Conservation (phyloP, 1,140 invertebrate genomes). For the Drosophila saltans region DNA sequence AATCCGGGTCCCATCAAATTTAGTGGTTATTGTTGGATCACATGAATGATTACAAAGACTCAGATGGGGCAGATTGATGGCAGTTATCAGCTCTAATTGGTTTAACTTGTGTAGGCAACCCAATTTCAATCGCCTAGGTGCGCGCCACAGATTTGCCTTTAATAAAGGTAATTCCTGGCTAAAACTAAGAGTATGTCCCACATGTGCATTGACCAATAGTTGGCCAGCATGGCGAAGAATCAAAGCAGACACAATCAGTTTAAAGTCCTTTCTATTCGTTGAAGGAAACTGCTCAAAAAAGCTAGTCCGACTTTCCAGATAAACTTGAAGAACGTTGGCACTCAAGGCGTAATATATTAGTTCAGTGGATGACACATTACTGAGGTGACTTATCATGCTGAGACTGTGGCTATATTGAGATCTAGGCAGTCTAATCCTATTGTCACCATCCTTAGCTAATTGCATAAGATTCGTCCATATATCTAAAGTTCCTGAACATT, state of each 20-base stretch:
- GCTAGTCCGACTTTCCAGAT: slow-evolving; percentile 50
- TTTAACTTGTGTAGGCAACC: slow-evolving; percentile 59
- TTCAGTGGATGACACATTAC: slow-evolving; percentile 34
- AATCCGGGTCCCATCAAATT: slow-evolving; percentile 53
- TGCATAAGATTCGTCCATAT: slow-evolving; percentile 48
- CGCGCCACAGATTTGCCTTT: slow-evolving; percentile 50
- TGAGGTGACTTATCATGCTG: slow-evolving; percentile 58
- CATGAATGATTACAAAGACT: slow-evolving; percentile 74
- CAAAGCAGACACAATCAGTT: slow-evolving; percentile 50
- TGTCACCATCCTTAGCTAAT: background rate
- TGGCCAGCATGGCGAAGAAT: slow-evolving; percentile 64
- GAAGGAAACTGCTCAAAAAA: slow-evolving; percentile 44
- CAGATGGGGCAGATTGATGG: slow-evolving; percentile 70
- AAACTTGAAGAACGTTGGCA: slow-evolving; percentile 61
- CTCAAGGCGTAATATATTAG: slow-evolving; percentile 54
- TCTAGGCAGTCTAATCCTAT: background rate
- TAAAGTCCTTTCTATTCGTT: slow-evolving; percentile 40
- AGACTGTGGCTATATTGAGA: slow-evolving; percentile 39
- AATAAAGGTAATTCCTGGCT: slow-evolving; percentile 46
- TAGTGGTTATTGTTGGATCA: slow-evolving; percentile 40
- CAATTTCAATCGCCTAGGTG: slow-evolving; percentile 39
- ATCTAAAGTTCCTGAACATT: background rate
- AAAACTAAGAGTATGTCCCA: slow-evolving; percentile 39
- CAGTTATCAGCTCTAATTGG: slow-evolving; percentile 27
- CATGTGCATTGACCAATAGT: slow-evolving; percentile 65